These are phyloP conservation scores for Orius insidiosus DNA, from an alignment of 1,140 invertebrate species.

Conservation along the genomic window DNA sequence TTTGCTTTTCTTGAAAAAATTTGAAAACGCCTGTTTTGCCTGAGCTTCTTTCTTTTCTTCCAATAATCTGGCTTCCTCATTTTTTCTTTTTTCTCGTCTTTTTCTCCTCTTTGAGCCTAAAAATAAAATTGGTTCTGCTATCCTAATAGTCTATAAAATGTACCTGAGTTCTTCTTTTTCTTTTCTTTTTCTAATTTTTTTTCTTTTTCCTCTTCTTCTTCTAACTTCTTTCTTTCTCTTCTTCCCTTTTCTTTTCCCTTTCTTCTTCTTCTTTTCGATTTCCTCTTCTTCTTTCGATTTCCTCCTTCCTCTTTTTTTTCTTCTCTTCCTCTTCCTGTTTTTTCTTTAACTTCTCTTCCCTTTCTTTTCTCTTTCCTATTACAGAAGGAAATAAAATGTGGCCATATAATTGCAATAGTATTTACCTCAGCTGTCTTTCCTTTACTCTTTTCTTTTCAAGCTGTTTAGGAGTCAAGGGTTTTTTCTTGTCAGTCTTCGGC, in stretches of 20 bases:
- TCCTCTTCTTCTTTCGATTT: conserved; percentile 1
- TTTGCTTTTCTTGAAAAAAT: conserved; percentile 5
- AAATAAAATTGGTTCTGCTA: conserved; percentile 5
- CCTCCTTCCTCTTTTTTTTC: background rate
- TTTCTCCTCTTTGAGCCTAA: conserved; percentile 4
- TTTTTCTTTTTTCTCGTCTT: conserved; percentile 7
- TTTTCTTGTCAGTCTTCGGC: background rate
- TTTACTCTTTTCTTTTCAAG: conserved; percentile 1
- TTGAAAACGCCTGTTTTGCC: conserved; percentile 4
- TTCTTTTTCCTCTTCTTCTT: conserved; percentile 2
- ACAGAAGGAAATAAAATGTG: background rate
- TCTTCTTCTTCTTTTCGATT: conserved; percentile 1
- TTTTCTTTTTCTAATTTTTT: conserved; percentile 2
- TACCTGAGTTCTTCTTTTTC: conserved; percentile 2
- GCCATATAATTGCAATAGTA: background rate
- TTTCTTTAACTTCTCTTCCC: too few relatives aligned
- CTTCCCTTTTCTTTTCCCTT: background rate
- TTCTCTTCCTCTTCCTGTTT: too few relatives aligned
- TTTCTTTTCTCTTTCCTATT: background rate
- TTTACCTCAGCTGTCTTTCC: background rate
- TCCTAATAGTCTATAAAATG: conserved; percentile 4
- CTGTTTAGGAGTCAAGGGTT: conserved; percentile 1
- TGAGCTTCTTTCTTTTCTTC: conserved; percentile 10
- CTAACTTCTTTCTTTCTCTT: background rate
- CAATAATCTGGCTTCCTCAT: conserved; percentile 6